Percentiles rank a stretch among this genome's conserved stretches.
Conservation (phyloP, 2,888 invertebrate genomes). For the Pharmacophagus antenor region DNA sequence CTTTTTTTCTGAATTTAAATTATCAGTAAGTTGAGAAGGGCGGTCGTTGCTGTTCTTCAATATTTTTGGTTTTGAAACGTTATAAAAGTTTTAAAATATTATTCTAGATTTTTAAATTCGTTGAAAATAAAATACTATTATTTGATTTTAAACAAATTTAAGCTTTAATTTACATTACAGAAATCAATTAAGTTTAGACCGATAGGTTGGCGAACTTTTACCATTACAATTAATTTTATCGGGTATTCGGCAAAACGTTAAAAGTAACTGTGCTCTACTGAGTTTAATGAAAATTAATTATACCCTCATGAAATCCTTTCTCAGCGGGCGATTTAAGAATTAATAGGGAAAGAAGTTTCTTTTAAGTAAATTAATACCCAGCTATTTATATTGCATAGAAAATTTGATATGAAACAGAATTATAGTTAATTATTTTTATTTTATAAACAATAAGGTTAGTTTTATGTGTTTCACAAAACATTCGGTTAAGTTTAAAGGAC, state of each 20-base stretch:
- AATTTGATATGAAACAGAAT: not conserved
- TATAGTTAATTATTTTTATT: too few species aligned
- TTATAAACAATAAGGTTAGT: too few species aligned
- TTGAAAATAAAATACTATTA: too few species aligned
- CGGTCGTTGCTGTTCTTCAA: too few species aligned
- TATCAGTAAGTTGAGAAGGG: too few species aligned
- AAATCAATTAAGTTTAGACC: constrained; percentile 5
- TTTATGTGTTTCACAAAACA: too few species aligned
- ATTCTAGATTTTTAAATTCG: too few species aligned
- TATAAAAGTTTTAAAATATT: too few species aligned
- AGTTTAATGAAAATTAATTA: constrained; percentile 57
- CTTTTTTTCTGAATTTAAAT: too few species aligned
- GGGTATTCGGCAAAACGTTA: constrained; percentile 37
- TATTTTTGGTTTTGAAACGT: too few species aligned
- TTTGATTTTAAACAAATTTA: too few species aligned
- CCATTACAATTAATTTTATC: constrained; percentile 29
- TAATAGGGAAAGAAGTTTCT: constrained; percentile 17
- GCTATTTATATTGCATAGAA: constrained; percentile 10
- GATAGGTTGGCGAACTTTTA: not conserved
- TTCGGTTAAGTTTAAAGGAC: too few species aligned
- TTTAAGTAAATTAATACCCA: constrained; percentile 4
- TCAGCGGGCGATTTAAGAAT: constrained; percentile 22
- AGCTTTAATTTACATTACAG: constrained; percentile 1
- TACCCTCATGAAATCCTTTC: constrained; percentile 42
- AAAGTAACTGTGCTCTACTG: constrained; percentile 39